Conservation (phyloP, 2,797 vertebrate species). For the Muscicapa comitata region DNA sequence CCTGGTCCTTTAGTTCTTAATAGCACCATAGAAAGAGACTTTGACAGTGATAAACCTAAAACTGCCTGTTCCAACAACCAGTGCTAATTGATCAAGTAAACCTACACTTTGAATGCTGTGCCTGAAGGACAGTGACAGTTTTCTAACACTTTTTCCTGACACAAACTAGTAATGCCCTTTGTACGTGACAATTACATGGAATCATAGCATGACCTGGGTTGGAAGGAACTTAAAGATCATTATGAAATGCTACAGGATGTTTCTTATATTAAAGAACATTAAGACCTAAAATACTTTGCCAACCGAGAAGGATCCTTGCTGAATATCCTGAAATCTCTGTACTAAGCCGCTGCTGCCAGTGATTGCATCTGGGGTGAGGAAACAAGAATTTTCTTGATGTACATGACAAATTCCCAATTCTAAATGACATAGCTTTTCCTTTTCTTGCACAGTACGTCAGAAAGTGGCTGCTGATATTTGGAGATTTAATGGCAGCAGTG, state of each 20-base stretch:
- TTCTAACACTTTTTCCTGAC: background rate
- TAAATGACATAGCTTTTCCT: background rate
- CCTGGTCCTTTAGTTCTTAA: background rate
- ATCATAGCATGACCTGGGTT: background rate
- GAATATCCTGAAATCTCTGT: background rate
- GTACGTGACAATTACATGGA: background rate
- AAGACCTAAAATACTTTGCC: background rate
- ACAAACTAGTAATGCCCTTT: background rate
- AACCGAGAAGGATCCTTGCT: background rate
- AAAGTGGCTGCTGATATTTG: constrained; percentile 83
- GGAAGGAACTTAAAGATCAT: background rate
- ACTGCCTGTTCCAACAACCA: background rate
- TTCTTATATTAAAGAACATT: background rate
- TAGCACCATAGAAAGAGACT: background rate
- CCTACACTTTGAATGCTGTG: background rate
- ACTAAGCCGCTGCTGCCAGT: background rate
- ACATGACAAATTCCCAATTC: background rate
- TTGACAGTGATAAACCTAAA: background rate
- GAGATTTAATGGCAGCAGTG: constrained; percentile 76
- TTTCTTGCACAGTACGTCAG: constrained; percentile 77
- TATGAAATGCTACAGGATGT: background rate
- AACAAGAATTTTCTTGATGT: background rate
- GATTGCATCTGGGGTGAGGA: background rate
- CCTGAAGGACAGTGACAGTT: background rate
- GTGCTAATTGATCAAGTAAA: background rate